Percentiles rank a stretch among this genome's conserved stretches.
Conservation (phyloP, 2,113 vertebrate genomes). For the Bucco capensis region DNA sequence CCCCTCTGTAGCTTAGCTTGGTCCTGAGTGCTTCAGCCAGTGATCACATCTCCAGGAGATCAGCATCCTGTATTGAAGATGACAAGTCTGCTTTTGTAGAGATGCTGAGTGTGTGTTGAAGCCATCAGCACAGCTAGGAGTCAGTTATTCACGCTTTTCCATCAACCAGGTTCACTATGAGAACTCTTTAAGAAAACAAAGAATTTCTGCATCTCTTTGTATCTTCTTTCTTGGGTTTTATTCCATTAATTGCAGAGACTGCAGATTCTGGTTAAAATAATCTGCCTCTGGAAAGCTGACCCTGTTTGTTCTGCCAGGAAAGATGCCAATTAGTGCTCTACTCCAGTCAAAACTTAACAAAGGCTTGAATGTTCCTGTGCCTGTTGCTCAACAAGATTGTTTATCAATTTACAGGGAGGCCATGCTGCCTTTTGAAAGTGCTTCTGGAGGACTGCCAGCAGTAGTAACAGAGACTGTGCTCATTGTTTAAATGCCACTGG, state of each 20-base stretch:
- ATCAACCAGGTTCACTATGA: neutral
- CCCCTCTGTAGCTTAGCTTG: neutral
- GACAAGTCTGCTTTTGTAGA: neutral
- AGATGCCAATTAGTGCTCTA: conserved; percentile 4
- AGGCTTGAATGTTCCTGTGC: conserved; percentile 12
- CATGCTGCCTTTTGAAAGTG: neutral
- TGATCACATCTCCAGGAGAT: neutral
- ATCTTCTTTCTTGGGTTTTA: neutral
- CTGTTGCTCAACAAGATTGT: conserved; percentile 40
- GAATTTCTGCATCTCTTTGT: neutral
- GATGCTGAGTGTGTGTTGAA: neutral
- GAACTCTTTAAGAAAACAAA: neutral
- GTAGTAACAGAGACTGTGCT: neutral
- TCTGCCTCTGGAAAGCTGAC: neutral
- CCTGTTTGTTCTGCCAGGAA: conserved; percentile 21
- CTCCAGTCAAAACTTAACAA: conserved; percentile 36
- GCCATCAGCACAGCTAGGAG: neutral
- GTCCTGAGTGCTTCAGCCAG: neutral
- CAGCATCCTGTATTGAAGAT: neutral
- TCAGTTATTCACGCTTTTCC: neutral
- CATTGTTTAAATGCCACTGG: conserved; percentile 25
- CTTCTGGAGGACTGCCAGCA: conserved; percentile 49
- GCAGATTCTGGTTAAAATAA: neutral
- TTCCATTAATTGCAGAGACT: neutral
- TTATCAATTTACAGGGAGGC: conserved; percentile 43